phyloP scores from a whole-genome alignment of 2,113 vertebrate species.

The Redunca redunca region DNA sequence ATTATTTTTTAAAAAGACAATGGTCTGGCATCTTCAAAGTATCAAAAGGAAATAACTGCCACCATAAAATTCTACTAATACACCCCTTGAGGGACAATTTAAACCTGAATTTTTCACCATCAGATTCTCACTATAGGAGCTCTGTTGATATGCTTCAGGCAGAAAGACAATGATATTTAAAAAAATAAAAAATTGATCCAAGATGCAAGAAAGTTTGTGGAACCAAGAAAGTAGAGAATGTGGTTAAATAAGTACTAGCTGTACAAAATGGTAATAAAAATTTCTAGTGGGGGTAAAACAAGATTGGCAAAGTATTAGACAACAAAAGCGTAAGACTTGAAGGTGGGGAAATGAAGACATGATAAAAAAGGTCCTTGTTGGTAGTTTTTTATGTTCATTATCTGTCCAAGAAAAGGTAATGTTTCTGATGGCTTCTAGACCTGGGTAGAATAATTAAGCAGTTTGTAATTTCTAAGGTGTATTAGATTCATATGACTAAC shows the following conservation, averaged over 20 bases:
- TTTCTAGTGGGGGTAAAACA: background rate
- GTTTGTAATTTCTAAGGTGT: background rate
- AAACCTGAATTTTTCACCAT: background rate
- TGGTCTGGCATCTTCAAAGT: background rate
- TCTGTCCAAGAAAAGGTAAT: background rate
- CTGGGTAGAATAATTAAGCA: background rate
- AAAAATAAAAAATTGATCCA: background rate
- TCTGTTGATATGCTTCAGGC: background rate
- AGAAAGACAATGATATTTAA: background rate
- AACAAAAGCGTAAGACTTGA: background rate
- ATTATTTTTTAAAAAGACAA: background rate
- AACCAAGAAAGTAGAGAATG: background rate
- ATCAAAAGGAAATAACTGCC: background rate
- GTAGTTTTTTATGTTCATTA: background rate
- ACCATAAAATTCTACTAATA: background rate
- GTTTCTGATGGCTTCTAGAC: background rate
- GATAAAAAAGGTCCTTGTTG: background rate
- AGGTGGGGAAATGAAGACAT: background rate
- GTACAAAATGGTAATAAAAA: background rate
- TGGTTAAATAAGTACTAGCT: background rate
- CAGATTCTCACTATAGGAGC: background rate
- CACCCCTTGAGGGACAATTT: background rate
- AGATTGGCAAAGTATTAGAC: background rate
- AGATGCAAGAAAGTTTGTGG: background rate
- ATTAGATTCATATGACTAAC: background rate